Evolutionary conservation across 2,113 vertebrate genomes (phyloP).

Genomic region (Alces alces): DNA sequence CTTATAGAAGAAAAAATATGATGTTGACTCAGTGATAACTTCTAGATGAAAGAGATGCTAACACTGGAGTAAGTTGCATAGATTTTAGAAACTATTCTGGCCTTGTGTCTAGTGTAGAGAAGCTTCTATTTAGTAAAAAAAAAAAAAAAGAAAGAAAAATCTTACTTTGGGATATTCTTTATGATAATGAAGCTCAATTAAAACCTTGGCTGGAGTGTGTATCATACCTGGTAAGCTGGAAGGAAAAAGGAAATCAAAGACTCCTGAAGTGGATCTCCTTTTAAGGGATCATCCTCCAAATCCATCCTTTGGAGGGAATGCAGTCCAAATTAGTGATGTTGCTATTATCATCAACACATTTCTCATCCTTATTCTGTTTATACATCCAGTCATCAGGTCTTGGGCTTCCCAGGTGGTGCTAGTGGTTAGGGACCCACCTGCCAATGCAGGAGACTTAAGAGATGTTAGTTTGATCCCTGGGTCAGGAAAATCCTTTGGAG

Average conservation of each 20-base stretch:
- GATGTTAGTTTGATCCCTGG: not conserved
- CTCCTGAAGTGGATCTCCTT: not conserved
- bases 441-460: not conserved
- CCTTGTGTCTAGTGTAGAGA: not conserved
- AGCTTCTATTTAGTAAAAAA: not conserved
- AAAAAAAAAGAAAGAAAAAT: not conserved
- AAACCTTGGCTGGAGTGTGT: not conserved
- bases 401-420: not conserved
- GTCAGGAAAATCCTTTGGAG: not conserved
- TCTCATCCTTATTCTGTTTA: not conserved
- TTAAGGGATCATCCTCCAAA: not conserved
- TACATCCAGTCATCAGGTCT: not conserved
- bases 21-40: slow-evolving; percentile 63
- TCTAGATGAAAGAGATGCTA: slow-evolving; percentile 27
- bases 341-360: not conserved
- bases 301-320: not conserved
- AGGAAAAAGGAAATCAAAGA: not conserved
- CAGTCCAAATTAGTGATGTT: not conserved
- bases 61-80: not conserved
- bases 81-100: slow-evolving; percentile 40
- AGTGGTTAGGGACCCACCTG: not conserved
- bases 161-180: not conserved
- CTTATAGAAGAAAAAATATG: slow-evolving; percentile 61
- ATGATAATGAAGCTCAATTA: not conserved
- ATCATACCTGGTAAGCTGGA: not conserved